Evolutionary conservation across 2,797 vertebrate genomes (phyloP).

Genomic region (Clarias platycephalus): DNA sequence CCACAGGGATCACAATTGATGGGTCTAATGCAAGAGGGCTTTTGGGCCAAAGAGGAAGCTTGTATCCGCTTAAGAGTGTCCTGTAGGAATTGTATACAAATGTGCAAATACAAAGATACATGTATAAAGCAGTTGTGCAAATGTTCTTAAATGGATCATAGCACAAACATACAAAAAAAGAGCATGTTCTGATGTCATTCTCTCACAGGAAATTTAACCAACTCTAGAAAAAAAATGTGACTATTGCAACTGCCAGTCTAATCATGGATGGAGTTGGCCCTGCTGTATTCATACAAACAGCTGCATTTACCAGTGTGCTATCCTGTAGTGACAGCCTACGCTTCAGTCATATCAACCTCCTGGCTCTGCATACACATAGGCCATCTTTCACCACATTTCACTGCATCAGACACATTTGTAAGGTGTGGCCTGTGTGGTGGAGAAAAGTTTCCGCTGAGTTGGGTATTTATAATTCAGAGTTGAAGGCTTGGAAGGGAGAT

Average conservation of each 20-base stretch:
- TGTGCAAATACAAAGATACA: neutral
- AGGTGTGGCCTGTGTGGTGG: constrained; percentile 39
- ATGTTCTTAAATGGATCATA: neutral
- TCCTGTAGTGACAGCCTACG: neutral
- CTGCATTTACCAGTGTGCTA: neutral
- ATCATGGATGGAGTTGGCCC: neutral
- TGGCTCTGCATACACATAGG: neutral
- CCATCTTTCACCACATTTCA: neutral
- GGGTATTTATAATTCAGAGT: constrained; percentile 56
- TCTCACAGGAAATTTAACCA: neutral
- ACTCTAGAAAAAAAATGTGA: neutral
- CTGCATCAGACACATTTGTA: constrained; percentile 39
- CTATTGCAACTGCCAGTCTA: neutral
- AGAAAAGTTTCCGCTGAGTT: constrained; percentile 49
- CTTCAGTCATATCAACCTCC: neutral
- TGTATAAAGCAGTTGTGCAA: neutral
- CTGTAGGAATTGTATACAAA: constrained; percentile 5
- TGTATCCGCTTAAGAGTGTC: neutral
- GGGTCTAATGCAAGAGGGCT: neutral
- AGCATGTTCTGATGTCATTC: neutral
- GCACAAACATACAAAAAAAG: neutral
- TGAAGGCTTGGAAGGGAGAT: constrained; percentile 58
- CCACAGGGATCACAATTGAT: neutral
- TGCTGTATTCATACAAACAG: neutral
- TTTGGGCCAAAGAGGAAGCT: neutral